Percentiles rank a stretch among this genome's conserved stretches.
These are phyloP conservation scores for Thaumetopoea pityocampa DNA, from an alignment of 1,140 invertebrate species.

Conservation along the genomic window DNA sequence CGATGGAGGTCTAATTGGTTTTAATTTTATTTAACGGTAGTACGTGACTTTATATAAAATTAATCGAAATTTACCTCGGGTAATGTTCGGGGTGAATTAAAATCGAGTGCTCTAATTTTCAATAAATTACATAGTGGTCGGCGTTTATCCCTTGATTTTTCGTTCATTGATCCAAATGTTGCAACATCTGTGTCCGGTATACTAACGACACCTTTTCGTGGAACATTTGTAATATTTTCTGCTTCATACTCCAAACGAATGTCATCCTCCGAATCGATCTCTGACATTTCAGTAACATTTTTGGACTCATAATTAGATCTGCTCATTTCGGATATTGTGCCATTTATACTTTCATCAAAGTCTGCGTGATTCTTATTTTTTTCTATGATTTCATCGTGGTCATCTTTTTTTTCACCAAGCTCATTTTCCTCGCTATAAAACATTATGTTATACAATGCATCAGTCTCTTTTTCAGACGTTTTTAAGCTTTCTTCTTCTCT, in stretches of 20 bases:
- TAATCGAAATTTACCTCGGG: constrained; percentile 40
- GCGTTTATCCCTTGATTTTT: constrained; percentile 18
- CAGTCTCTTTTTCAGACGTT: constrained; percentile 26
- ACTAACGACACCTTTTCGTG: neutral
- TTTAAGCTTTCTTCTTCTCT: constrained; percentile 9
- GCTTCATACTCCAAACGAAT: constrained; percentile 1
- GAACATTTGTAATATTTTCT: neutral
- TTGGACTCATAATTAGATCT: too few species aligned
- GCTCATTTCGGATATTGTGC: too few species aligned
- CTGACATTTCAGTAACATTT: too few species aligned
- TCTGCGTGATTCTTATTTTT: too few species aligned
- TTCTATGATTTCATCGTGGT: too few species aligned
- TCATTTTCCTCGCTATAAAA: constrained; percentile 39
- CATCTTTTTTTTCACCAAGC: constrained; percentile 18
- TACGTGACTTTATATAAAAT: too few species aligned
- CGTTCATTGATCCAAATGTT: constrained; percentile 7
- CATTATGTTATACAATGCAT: constrained; percentile 34
- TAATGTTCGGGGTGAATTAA: constrained; percentile 49
- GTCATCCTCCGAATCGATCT: neutral
- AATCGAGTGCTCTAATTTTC: constrained; percentile 40
- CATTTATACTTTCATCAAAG: constrained; percentile 5
- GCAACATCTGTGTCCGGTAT: constrained; percentile 1
- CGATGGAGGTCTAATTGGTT: too few species aligned
- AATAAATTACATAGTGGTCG: constrained; percentile 35
- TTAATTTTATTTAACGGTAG: too few species aligned